Conservation (phyloP, 2,797 vertebrate genomes). For the Morus bassanus region DNA sequence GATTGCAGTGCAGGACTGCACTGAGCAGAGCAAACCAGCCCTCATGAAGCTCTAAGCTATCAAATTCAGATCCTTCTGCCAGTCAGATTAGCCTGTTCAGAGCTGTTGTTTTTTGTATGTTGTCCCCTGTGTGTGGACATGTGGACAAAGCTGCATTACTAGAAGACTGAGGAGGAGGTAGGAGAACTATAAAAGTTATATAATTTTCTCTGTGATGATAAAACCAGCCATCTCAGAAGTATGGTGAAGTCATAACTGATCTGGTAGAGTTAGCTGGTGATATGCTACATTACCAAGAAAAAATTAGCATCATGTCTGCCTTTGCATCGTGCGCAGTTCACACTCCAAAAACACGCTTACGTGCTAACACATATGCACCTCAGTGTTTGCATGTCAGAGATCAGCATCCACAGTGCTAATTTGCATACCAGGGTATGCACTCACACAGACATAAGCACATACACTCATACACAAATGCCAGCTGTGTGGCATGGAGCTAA, state of each 20-base stretch:
- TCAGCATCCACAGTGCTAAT: neutral
- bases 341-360: neutral
- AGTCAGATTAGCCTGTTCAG: neutral
- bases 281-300: neutral
- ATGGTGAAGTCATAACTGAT: neutral
- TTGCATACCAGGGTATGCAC: neutral
- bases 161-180: neutral
- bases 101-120: neutral
- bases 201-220: neutral
- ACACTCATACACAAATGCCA: neutral
- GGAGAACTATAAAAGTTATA: neutral
- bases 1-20: neutral
- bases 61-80: neutral
- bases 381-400: neutral
- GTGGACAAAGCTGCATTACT: neutral
- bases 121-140: neutral
- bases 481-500: neutral
- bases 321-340: neutral
- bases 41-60: neutral
- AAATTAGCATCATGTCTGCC: neutral
- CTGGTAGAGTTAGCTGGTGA: neutral
- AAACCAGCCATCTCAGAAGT: neutral
- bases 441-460: neutral
- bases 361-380: neutral
- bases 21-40: neutral